Conservation (phyloP, 92 coral and sea anemone genomes). For the Epizoanthus stellaris region DNA sequence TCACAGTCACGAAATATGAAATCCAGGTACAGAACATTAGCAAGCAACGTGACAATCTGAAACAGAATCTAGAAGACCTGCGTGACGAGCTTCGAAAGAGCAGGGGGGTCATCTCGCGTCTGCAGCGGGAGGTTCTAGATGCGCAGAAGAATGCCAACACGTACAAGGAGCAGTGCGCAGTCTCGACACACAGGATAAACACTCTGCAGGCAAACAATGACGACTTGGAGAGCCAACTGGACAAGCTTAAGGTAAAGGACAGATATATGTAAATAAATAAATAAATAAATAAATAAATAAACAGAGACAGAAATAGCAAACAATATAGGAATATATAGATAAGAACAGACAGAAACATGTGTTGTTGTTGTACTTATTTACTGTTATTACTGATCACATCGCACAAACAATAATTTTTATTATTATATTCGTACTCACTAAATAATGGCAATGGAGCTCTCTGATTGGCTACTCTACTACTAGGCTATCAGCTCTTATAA, state of each 20-base stretch:
- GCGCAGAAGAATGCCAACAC: constrained; percentile 79
- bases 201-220: constrained; percentile 60
- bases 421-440: no score
- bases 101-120: constrained; percentile 71
- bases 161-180: constrained; percentile 79
- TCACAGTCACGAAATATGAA: constrained; percentile 77
- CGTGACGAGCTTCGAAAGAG: constrained; percentile 78
- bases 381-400: no score
- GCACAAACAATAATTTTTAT: no score
- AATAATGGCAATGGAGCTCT: no score
- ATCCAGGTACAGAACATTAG: constrained; percentile 72
- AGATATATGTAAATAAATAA: not conserved
- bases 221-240: constrained; percentile 74
- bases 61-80: constrained; percentile 80
- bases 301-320: not conserved
- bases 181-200: constrained; percentile 72
- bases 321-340: not conserved
- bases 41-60: constrained; percentile 81
- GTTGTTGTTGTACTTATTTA: no score
- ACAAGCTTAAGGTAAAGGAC: constrained; percentile 62
- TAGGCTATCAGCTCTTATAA: no score
- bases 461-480: no score
- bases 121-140: constrained; percentile 83
- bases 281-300: not conserved
- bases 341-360: not conserved